These are phyloP conservation scores for Calliphora vomitoria DNA, from an alignment of 2,888 invertebrate species.

Conservation along the genomic window DNA sequence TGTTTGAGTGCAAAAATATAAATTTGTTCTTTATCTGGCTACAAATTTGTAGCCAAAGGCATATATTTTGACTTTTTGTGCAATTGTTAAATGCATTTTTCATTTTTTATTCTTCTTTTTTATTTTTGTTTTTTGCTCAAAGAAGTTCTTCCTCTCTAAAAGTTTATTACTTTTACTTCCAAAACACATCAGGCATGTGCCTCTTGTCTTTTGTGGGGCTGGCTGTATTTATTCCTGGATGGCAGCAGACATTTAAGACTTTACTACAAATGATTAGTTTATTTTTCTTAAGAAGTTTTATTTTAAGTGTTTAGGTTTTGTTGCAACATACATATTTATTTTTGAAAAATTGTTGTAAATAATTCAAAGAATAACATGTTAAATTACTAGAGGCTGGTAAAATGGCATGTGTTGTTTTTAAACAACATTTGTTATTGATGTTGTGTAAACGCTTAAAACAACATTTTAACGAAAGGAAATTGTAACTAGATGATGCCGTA, in stretches of 20 bases:
- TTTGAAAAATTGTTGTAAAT: slow-evolving; percentile 28
- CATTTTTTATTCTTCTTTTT: slow-evolving; percentile 11
- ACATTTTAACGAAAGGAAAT: slow-evolving; percentile 36
- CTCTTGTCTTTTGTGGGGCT: slow-evolving; percentile 55
- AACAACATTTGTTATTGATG: slow-evolving; percentile 44
- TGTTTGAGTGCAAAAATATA: slow-evolving; percentile 15
- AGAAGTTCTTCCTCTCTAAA: slow-evolving; percentile 46
- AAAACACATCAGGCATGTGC: slow-evolving; percentile 58
- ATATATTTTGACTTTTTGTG: slow-evolving; percentile 53
- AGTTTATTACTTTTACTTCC: slow-evolving; percentile 64
- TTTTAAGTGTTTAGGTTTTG: background rate
- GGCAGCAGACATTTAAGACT: no score
- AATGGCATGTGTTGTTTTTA: slow-evolving; percentile 58
- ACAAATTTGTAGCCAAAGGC: slow-evolving; percentile 35
- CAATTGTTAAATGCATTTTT: slow-evolving; percentile 63
- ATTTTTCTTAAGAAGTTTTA: slow-evolving; percentile 16
- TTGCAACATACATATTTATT: background rate
- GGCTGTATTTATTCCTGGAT: background rate
- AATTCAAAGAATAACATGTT: slow-evolving; percentile 50
- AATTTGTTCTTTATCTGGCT: slow-evolving; percentile 23
- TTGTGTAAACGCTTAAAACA: slow-evolving; percentile 18
- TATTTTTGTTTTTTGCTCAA: background rate
- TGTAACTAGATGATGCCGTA: slow-evolving; percentile 29
- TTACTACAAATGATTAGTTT: slow-evolving; percentile 7
- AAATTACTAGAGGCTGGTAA: slow-evolving; percentile 29